Base-by-base conservation (phyloP, 2,113 vertebrate genomes). In the Mesembrinibis cayennensis region DNA sequence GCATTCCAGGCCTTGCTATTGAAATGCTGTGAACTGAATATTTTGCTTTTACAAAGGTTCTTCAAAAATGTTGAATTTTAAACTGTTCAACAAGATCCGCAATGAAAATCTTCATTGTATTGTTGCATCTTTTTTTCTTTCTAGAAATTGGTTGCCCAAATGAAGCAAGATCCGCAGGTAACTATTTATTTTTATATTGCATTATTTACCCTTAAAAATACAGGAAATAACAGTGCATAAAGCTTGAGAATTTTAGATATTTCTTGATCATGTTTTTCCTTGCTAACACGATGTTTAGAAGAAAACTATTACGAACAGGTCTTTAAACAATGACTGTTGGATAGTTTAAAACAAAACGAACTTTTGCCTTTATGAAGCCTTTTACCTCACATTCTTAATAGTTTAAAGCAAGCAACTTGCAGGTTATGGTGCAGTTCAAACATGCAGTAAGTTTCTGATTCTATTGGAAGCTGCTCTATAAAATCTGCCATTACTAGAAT, bases 101-200 rank as follows among this genome's bases (percentile, higher is more conserved):
- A 85, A 58, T 87, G 67, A 82, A 81, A 69, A 76, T 80, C 32
- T 63, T 91, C 53, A 82, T 63, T 85, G 87, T 77, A 92, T 87
- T 97, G 63, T 96, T 90, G 16, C 63, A 65, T 87, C 40, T 96
- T 32, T 97, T 97, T 98, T 94, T 94, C 80, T 98, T 96, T 91
- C 84, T 87, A 99, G 99, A 99, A 99, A 99, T 97, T 99, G 97
- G 99, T 99, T 97, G 99, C 99, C 96, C 99, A 99, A 98, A 99
- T 99, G 99, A 99, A 99, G 97, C 99, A 99, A 98, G 99, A 99
- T 98, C 99, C 99, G 76, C 99, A 99, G 99, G 99, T 99, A 99
- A 98, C 93, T 94, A 89, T 36, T 84, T 58, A 44, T 93, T 80
- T 94, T 93, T 63, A 58, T 87, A 26, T 55, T 83, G 22, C 21